Base-by-base conservation (phyloP, 35 echinoderm and acorn worm species). In the Acanthaster planci region DNA sequence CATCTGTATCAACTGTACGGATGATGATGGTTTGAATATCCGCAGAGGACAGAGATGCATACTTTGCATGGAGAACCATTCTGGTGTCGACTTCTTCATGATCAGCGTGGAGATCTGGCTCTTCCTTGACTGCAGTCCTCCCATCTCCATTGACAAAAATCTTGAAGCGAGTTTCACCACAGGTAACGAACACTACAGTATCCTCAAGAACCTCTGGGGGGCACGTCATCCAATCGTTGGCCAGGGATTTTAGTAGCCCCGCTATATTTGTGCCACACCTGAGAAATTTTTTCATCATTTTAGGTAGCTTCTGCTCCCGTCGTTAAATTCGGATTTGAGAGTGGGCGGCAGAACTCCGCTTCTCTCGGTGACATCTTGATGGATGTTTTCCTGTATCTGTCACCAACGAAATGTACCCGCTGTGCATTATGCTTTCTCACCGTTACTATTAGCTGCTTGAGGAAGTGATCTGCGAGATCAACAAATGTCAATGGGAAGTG, bases 1-100 rank as follows among this genome's bases (percentile, higher is more conserved):
- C 59, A 64, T 64, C 59, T 64, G 59, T 64, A 64, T 64, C 59
- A 8, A 31, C 21, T n/a, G 21, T 64, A 26, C 59, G 59, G 30
- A 64, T 64, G 59, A 64, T 64, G 59, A 64, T 31, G 30, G 21
- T 64, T 60, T 60, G 57, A 31, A 64, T n/a, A 64, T n/a, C 21
- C 22, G 21, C 7, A 64, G 21, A 3, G 7, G 21, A 26, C 21
- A 18, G 21, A 26, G 59, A 64, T 64, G 59, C 59, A 64, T 85
- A 68, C 36, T 85, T 23, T 31, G 55, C 55, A 22, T 85, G 83
- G 19, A 85, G 60, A 42, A 68, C 38, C n/a, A 85, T 34, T 2
- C 83, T 22, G 18, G 83, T 85, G 39, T 85, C 83, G n/a, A 58
- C 83, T 21, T 85, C 83, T 75, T 85, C 60, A 39, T 85, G 83